Evolutionary conservation across 2,888 invertebrate species (phyloP), one percentile per base, ranked within the genome.

Genomic region (Drosophila paucipuncta): DNA sequence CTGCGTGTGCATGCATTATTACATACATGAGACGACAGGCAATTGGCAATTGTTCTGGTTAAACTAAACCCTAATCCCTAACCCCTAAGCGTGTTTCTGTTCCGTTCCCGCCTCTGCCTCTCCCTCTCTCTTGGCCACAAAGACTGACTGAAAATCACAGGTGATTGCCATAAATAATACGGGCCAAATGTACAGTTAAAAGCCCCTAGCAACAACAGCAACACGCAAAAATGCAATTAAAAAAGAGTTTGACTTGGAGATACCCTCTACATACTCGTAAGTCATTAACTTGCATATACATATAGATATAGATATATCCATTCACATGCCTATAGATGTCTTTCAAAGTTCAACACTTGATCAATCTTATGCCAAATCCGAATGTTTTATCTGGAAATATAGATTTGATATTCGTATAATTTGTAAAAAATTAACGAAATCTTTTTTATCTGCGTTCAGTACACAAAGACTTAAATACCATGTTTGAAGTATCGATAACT

Each of bases 1-100:
- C 88, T 89, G 89, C 76, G 76, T 84, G 79, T 83, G 84, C 84
- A 78, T 80, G 79, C 60, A 75, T n/a, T 82, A 68, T 82, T 73
- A 70, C 67, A 61, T 68, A 68, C 80, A 69, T 63, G 69, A 35
- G 43, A 37, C 72, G 37, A 55, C 35, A 25, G 49, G 28, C 64
- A 59, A 64, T 50, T 62, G 49, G 28, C 64, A 59, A 64, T 43
- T 62, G 75, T 62, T 43, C 55, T 9, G 28, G n/a, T 10, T 41
- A 18, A 13, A 11, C 22, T 11, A 22, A 11, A 18, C 37, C 47
- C 16, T 54, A 11, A n/a, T 30, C 13, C 35, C 11, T 30, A 22
- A 13, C 11, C n/a, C n/a, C 28, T 28, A 9, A 49, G 3, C 22
- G 7, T 13, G 11, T 43, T 22, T 13, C 13, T 13, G 35, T 35